Conservation (phyloP, 2,888 invertebrate species). For the Dioctria rufipes region DNA sequence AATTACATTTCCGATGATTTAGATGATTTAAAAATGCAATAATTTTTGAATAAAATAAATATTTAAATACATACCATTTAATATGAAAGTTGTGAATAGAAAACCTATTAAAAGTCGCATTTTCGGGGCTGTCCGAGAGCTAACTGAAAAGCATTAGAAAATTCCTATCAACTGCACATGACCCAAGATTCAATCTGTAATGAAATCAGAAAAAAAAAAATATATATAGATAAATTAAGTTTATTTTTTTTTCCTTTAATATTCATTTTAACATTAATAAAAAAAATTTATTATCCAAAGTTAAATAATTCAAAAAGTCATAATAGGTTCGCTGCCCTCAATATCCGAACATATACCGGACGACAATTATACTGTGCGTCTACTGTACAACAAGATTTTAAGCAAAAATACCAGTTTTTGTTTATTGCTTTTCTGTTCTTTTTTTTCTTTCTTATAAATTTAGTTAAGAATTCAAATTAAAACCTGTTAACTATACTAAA, state of each 20-base stretch:
- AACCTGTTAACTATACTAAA: slow-evolving; percentile 20
- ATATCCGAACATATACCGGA: background rate
- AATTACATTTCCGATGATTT: too few relatives aligned
- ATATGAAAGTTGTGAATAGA: slow-evolving; percentile 19
- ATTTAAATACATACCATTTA: slow-evolving; percentile 15
- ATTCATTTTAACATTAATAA: background rate
- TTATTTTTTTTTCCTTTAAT: background rate
- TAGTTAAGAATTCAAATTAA: slow-evolving; percentile 34
- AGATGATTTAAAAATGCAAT: too few relatives aligned
- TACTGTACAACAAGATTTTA: background rate
- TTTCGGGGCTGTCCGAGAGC: slow-evolving; percentile 16
- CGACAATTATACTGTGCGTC: background rate
- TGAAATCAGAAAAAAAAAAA: background rate
- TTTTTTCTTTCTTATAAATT: background rate
- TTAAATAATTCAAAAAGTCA: background rate
- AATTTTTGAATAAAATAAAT: too few relatives aligned
- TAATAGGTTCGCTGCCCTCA: slow-evolving; percentile 35
- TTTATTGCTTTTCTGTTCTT: background rate
- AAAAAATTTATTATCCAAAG: background rate
- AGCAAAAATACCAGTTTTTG: too few relatives aligned
- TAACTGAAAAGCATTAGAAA: slow-evolving; percentile 37
- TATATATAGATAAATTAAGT: background rate
- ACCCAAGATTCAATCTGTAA: slow-evolving; percentile 29
- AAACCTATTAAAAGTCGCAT: slow-evolving; percentile 23
- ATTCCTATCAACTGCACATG: slow-evolving; percentile 46